Evolutionary conservation across 1,140 invertebrate species (phyloP).

Genomic region (Lordiphosa collinella): DNA sequence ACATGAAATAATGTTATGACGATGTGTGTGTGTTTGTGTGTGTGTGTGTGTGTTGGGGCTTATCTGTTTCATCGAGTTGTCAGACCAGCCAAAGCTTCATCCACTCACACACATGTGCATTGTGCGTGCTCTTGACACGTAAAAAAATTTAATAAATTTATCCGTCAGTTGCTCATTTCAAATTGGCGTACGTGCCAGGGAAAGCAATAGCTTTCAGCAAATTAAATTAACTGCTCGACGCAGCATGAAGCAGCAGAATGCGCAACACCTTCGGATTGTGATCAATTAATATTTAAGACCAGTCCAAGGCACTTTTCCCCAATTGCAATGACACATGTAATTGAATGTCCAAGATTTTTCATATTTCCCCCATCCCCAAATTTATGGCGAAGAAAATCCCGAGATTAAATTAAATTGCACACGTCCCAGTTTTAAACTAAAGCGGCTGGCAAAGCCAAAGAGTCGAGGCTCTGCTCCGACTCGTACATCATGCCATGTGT

Average conservation of each 20-base stretch:
- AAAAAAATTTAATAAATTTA: constrained; percentile 55
- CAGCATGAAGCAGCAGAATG: not conserved
- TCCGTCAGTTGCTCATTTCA: constrained; percentile 65
- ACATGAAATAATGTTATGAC: not conserved
- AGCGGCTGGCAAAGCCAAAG: constrained; percentile 33
- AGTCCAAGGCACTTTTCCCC: constrained; percentile 18
- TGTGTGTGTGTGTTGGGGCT: constrained; percentile 15
- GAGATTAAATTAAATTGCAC: constrained; percentile 75
- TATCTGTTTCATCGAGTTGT: constrained; percentile 25
- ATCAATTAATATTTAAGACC: constrained; percentile 43
- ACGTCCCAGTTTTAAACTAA: constrained; percentile 72
- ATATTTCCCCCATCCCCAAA: constrained; percentile 38
- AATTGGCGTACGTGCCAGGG: constrained; percentile 65
- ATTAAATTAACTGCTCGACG: constrained; percentile 62
- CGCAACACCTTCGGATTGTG: constrained; percentile 10
- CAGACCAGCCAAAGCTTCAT: not conserved
- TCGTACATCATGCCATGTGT: constrained; percentile 50
- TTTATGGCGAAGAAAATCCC: constrained; percentile 42
- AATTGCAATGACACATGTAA: constrained; percentile 26
- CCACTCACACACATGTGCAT: constrained; percentile 1
- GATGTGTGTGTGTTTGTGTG: too few species aligned
- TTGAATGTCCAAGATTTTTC: constrained; percentile 26
- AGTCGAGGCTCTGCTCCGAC: too few species aligned
- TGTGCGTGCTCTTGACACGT: constrained; percentile 20
- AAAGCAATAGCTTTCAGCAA: constrained; percentile 61